Evolutionary conservation across 2,113 vertebrate species (phyloP).

Genomic region (Urocynchramus pylzowi): DNA sequence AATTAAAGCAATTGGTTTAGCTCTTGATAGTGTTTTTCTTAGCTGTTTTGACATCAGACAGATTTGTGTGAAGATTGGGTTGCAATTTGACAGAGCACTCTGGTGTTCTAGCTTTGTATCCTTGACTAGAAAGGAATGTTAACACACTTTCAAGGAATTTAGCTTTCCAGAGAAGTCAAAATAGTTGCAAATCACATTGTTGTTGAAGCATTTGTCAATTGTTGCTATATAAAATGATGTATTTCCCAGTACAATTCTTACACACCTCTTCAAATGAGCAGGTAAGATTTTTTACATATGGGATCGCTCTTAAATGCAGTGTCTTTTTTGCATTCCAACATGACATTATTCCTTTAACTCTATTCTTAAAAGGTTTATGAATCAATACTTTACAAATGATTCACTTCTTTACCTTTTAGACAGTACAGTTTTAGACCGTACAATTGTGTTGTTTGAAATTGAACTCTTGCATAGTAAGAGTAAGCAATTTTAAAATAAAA

Average conservation of each 20-base stretch:
- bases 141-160: conserved; percentile 6
- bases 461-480: background rate
- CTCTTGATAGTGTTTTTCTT: background rate
- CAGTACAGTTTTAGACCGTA: background rate
- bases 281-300: background rate
- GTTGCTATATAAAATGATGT: background rate
- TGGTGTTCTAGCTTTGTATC: background rate
- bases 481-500: background rate
- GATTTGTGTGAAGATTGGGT: background rate
- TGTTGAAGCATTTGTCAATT: background rate
- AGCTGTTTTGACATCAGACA: background rate
- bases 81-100: background rate
- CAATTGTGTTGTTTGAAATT: background rate
- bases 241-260: background rate
- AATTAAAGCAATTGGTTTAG: conserved; percentile 35
- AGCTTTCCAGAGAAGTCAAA: conserved; percentile 28
- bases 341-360: background rate
- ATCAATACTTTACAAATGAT: background rate
- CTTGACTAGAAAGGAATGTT: conserved; percentile 7
- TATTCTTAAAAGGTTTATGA: background rate
- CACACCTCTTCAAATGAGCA: background rate
- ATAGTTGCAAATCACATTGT: background rate
- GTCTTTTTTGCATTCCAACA: background rate
- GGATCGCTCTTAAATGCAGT: background rate
- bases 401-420: background rate